Evolutionary conservation across 2,888 invertebrate genomes (phyloP).

Genomic region (Epistrophe eligans): DNA sequence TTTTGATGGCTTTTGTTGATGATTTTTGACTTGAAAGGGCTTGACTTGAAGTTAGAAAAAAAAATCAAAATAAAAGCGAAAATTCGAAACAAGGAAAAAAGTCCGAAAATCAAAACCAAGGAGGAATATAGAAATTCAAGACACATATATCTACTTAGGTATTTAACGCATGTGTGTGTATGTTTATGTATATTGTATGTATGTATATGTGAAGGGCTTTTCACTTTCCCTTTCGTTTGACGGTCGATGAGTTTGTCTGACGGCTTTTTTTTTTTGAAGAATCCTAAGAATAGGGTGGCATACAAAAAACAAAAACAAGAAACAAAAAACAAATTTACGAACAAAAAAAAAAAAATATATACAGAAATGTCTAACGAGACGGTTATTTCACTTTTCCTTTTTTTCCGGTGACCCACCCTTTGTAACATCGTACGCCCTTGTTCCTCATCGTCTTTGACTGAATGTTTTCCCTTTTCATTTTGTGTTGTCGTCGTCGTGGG

Average conservation of each 20-base stretch:
- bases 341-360: constrained; percentile 52
- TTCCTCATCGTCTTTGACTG: constrained; percentile 42
- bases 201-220: constrained; percentile 63
- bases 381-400: constrained; percentile 74
- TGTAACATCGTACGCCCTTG: constrained; percentile 43
- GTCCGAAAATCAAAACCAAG: constrained; percentile 65
- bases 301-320: constrained; percentile 65
- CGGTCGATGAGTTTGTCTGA: constrained; percentile 75
- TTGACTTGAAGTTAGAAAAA: constrained; percentile 32
- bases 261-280: constrained; percentile 53
- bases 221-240: constrained; percentile 75
- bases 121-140: constrained; percentile 49
- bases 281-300: constrained; percentile 66
- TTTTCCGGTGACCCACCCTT: constrained; percentile 59
- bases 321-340: constrained; percentile 61
- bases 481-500: constrained; percentile 26
- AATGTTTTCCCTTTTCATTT: constrained; percentile 61
- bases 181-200: no score
- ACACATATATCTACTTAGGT: neutral
- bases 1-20: constrained; percentile 53
- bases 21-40: constrained; percentile 66
- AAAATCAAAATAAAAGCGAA: neutral
- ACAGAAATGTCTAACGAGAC: constrained; percentile 68
- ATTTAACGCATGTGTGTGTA: constrained; percentile 23
- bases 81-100: constrained; percentile 26